Evolutionary conservation across 2,797 vertebrate species (phyloP), one percentile per base, ranked within the genome.

Genomic region (Meriones psammophilus): DNA sequence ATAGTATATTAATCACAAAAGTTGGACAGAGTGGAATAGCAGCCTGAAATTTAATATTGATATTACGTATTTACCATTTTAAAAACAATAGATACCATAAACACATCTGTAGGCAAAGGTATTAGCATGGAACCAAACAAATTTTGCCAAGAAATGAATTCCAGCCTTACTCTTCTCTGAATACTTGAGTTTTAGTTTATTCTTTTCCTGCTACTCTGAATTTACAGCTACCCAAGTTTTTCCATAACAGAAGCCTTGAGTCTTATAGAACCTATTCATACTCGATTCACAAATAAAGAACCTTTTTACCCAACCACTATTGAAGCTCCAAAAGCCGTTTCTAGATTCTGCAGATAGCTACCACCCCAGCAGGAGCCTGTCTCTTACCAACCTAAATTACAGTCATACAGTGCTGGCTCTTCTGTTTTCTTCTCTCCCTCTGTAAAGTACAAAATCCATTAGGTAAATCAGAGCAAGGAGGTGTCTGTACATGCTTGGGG

Each of bases 211-310:
- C 69, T 94, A 62, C 56, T 92, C 77, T 94, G 81, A 94, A 96
- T 28, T 84, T 84, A 84, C 5, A 68, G 30, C 42, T 89, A 91
- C 20, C 36, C 54, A 64, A 88, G 15, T 88, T 88, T 93, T 96
- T 96, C 89, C 46, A 96, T 26, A 91, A 86, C 0, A 94, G 30
- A 96, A 87, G 83, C 58, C 28, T 62, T 50, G 42, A 94, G 76
- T 93, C 85, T 93, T 8, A 96, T 79, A 91, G 78, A 95, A 96
- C 93, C 73, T 95, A 89, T 69, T 95, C 90, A 90, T 73, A 96
- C 36, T 77, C 36, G 58, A 71, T 73, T 78, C 91, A 93, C 15
- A 96, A 89, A 91, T 85, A 93, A 96, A 94, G 77, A 96, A 88
- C 56, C 76, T 91, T 39, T 7, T 77, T 73, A 78, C n/a, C 58